Evolutionary conservation across 2,888 invertebrate species (phyloP), one percentile per base, ranked within the genome.

Genomic region (Abscondita cerata): DNA sequence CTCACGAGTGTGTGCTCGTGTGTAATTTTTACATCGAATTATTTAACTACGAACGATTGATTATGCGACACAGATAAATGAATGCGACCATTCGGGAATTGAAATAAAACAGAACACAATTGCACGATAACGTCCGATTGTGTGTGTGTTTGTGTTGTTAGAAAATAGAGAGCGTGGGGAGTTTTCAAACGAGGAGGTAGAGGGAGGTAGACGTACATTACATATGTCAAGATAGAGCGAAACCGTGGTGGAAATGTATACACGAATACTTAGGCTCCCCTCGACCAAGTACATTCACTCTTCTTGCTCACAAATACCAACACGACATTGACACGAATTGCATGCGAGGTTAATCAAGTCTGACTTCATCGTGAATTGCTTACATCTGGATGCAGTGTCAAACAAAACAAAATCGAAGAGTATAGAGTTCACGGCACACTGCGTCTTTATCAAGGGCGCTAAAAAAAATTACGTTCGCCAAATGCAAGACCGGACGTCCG

Each of bases 241-340:
- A 25, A 6, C 25, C 25, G 25, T n/a, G 6, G 25, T 25, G 25
- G 25, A 4, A 25, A 25, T 25, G 40, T 36, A 20, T 11, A 25
- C 52, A 19, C 19, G 40, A 20, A 38, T n/a, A 5, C 36, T 47
- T 47, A 18, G 31, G 59, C 20, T 47, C 59, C 59, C 52, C 59
- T 52, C 44, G 56, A 20, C 38, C 15, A 13, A 52, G 59, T 59
- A 18, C 52, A 19, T 57, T 51, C 59, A 38, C 47, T 59, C 41
- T 46, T 44, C 33, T 38, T 31, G 47, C 25, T 13, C 55, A 48
- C 13, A 38, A 50, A 59, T 52, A 50, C 47, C 55, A 47, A 41
- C 48, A 47, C 62, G 62, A 58, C 62, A 62, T 62, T 62, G 62
- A 62, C 62, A 62, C 53, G 62, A 40, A 56, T 62, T 53, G 57